Evolutionary conservation across 2,888 invertebrate genomes (phyloP), one percentile per base, ranked within the genome.

Genomic region (Dioctria linearis): DNA sequence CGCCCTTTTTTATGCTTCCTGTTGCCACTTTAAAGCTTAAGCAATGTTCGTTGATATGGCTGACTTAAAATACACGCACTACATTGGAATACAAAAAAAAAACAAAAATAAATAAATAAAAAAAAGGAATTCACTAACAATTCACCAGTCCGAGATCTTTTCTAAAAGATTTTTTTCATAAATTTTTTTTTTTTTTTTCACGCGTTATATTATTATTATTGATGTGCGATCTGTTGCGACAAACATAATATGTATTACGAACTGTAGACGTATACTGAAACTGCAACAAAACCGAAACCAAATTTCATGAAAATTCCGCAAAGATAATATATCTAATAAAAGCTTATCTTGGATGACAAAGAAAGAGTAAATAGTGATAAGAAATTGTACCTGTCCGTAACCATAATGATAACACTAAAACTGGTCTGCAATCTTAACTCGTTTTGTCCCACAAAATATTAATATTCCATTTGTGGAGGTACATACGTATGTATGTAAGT

Each of bases 291-390:
- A 49, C 39, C 49, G 61, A 11, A 42, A 63, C 43, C n/a, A 76
- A 76, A 25, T 25, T 25, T 25, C 25, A 25, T 63, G 49, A 76
- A 76, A 63, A 61, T 39, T 49, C 2, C 76, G 63, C 76, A 63
- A 63, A 63, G 63, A 63, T 46, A 76, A n/a, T 25, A 25, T 25
- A 25, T 25, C 25, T 25, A 25, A 25, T 25, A 25, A 25, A 25
- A 25, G 11, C 76, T 49, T 63, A 63, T 76, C 61, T 76, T 39
- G 13, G 49, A 59, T 63, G 71, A 80, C 54, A 69, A 54, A 78
- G 59, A 63, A 78, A 82, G 66, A 75, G 80, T 82, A 71, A 82
- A 80, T 78, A 82, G 66, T 73, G 82, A 82, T 82, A 82, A 82
- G 54, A 63, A 66, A 11, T 78, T 80, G 82, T 82, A 82, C 82